Evolutionary conservation across 2,797 vertebrate species (phyloP).

Genomic region (Mareca strepera): DNA sequence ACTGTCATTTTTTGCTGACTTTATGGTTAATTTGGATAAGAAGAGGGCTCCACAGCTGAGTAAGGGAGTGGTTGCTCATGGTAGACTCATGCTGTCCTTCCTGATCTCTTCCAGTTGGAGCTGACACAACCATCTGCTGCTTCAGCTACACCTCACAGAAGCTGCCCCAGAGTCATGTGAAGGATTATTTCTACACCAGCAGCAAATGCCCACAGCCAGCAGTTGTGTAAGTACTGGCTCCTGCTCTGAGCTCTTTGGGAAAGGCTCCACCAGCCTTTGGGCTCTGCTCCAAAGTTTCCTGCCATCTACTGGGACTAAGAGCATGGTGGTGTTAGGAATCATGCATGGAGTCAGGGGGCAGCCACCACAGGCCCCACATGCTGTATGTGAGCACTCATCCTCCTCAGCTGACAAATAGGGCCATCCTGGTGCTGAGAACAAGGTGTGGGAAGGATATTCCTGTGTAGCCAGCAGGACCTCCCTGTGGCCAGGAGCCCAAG

Average conservation of each 20-base stretch:
- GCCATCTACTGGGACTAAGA: accelerated
- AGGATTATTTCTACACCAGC: constrained; percentile 79
- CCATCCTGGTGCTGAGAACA: not conserved
- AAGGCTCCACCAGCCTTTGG: not conserved
- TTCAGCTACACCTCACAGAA: constrained; percentile 61
- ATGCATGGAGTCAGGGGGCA: not conserved
- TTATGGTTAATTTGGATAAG: not conserved
- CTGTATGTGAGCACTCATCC: not conserved
- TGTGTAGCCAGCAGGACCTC: not conserved
- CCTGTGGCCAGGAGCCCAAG: not conserved
- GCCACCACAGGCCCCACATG: accelerated
- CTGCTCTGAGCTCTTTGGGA: not conserved
- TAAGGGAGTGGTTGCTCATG: not conserved
- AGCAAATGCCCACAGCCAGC: constrained; percentile 72
- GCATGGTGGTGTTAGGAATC: not conserved
- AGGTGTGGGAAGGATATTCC: not conserved
- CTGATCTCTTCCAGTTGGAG: constrained; percentile 58
- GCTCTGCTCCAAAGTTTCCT: not conserved
- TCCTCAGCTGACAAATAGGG: not conserved
- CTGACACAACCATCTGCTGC: constrained; percentile 74
- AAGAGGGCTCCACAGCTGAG: not conserved
- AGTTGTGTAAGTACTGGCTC: constrained; percentile 70
- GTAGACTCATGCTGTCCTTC: not conserved
- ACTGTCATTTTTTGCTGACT: not conserved
- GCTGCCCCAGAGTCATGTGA: constrained; percentile 68